Percentiles rank a stretch among this genome's conserved stretches.
Evolutionary conservation across 2,888 invertebrate genomes (phyloP).

Genomic region (Pandemis corylana): DNA sequence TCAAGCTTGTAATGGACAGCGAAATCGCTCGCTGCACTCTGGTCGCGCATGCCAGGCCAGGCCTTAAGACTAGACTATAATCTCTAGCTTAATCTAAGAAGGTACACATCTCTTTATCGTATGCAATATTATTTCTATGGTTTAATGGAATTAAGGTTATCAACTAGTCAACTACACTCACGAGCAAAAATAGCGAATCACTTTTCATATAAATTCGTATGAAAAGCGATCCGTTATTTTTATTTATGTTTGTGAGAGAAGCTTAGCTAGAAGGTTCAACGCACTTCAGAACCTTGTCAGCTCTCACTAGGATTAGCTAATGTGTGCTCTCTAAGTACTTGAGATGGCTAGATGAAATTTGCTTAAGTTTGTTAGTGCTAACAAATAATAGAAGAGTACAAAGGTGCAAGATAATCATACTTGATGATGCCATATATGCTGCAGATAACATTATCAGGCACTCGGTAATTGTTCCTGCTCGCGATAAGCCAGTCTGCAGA

Average conservation of each 20-base stretch:
- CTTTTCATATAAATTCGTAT: too few relatives aligned
- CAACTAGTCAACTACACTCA: neutral
- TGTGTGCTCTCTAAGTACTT: neutral
- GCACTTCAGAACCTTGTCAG: too few relatives aligned
- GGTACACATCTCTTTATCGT: neutral
- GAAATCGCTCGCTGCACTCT: too few relatives aligned
- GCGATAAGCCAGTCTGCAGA: conserved; percentile 17
- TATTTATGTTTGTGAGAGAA: too few relatives aligned
- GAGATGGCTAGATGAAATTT: neutral
- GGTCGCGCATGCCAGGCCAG: too few relatives aligned
- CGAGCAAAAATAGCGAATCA: too few relatives aligned
- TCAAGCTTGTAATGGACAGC: too few relatives aligned
- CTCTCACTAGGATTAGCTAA: neutral
- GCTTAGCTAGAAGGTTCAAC: too few relatives aligned
- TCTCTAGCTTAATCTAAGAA: too few relatives aligned
- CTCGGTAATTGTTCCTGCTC: conserved; percentile 31
- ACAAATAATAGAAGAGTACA: conserved; percentile 16
- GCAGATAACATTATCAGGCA: conserved; percentile 34
- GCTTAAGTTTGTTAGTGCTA: neutral
- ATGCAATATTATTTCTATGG: neutral
- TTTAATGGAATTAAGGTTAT: neutral
- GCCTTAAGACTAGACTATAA: too few relatives aligned
- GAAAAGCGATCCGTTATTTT: too few relatives aligned
- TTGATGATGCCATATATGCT: conserved; percentile 14
- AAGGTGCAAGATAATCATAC: conserved; percentile 12